Conservation (phyloP, 2,888 invertebrate species). For the Drosophila flavopinicola region DNA sequence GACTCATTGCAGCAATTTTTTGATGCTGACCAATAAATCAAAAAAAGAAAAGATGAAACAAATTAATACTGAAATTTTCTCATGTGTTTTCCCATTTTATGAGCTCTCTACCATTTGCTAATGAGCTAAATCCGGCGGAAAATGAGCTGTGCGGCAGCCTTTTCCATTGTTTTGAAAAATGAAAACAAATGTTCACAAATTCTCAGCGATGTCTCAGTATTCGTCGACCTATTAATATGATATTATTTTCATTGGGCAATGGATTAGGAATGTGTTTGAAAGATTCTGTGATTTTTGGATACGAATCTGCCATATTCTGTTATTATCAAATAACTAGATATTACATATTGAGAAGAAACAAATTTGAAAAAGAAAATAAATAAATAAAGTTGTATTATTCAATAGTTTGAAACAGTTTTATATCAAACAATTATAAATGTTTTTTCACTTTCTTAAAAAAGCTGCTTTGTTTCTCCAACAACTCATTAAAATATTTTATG, state of each 20-base stretch:
- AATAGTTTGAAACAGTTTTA: too few species aligned
- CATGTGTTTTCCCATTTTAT: slow-evolving; percentile 19
- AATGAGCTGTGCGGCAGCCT: slow-evolving; percentile 27
- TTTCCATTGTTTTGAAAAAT: slow-evolving; percentile 15
- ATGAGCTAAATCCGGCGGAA: slow-evolving; percentile 47
- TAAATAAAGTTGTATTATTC: too few species aligned
- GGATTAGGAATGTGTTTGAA: background rate
- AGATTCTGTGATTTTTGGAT: background rate
- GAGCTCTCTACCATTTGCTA: slow-evolving; percentile 36
- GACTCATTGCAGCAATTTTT: slow-evolving; percentile 49
- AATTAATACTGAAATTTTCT: slow-evolving; percentile 18
- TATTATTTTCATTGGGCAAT: background rate
- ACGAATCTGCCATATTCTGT: too few species aligned
- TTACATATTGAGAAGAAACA: too few species aligned
- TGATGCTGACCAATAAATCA: slow-evolving; percentile 42
- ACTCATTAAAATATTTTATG: background rate
- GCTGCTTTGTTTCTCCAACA: slow-evolving; percentile 1
- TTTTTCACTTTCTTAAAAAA: background rate
- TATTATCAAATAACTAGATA: too few species aligned
- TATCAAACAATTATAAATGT: background rate
- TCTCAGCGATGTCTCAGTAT: slow-evolving; percentile 16
- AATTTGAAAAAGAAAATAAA: too few species aligned
- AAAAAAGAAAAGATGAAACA: too few species aligned
- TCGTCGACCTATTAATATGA: slow-evolving; percentile 25
- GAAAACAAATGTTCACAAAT: slow-evolving; percentile 51